A percentile compares a stretch with the other conserved stretches of the same genome.
These are phyloP conservation scores for Bos javanicus DNA, from an alignment of 2,113 vertebrate genomes.

Conservation along the genomic window DNA sequence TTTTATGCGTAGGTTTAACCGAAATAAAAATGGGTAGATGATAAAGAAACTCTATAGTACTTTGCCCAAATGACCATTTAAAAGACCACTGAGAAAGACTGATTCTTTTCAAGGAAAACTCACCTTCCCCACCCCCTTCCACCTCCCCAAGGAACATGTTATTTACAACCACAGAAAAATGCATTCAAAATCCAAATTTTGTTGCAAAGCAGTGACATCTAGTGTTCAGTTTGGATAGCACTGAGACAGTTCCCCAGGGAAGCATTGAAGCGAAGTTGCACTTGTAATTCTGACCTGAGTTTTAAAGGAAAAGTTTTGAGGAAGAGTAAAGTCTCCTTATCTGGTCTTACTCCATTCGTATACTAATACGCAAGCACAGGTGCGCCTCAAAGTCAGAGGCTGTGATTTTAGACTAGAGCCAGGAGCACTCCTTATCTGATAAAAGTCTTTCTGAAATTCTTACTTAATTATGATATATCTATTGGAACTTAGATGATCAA, in stretches of 20 bases:
- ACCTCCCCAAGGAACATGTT: not conserved
- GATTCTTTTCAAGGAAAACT: not conserved
- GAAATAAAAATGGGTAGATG: not conserved
- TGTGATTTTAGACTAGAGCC: not conserved
- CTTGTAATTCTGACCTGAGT: not conserved
- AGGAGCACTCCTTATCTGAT: accelerated
- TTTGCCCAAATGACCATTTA: not conserved
- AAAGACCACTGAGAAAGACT: not conserved
- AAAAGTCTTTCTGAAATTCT: not conserved
- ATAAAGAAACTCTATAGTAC: not conserved
- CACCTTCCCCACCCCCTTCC: not conserved
- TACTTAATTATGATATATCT: not conserved
- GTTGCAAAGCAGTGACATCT: constrained; percentile 78
- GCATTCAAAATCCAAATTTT: not conserved
- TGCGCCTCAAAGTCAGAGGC: not conserved
- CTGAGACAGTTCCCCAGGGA: not conserved
- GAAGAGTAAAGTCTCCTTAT: too few relatives aligned
- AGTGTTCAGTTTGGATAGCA: constrained; percentile 47
- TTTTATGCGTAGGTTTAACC: not conserved
- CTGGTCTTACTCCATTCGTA: accelerated
- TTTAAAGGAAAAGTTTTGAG: not conserved
- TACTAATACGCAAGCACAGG: accelerated
- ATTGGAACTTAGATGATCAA: not conserved
- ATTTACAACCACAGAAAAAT: constrained; percentile 79
- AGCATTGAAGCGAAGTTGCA: accelerated